phyloP scores from a whole-genome alignment of 2,113 vertebrate species.

The Oriolus oriolus region DNA sequence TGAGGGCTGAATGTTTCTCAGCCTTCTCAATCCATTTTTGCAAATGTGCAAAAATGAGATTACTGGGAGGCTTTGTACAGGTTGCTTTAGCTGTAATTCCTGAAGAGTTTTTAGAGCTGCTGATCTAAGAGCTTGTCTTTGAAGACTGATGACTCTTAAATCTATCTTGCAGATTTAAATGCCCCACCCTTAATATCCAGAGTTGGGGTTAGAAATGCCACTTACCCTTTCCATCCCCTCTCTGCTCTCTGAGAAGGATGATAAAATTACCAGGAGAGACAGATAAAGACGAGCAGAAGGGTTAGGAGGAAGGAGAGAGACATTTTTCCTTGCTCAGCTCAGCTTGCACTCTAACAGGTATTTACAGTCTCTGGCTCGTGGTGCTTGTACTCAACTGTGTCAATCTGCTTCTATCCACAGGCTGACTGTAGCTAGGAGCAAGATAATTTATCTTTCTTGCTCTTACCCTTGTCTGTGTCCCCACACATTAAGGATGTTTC shows the following conservation, averaged over 20 bases:
- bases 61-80: slow-evolving; percentile 24
- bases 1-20: not conserved
- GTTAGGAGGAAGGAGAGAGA: not conserved
- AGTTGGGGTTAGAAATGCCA: not conserved
- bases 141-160: not conserved
- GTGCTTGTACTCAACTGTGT: slow-evolving; percentile 63
- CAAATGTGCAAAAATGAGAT: slow-evolving; percentile 52
- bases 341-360: slow-evolving; percentile 59
- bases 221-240: slow-evolving; percentile 9
- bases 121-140: not conserved
- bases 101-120: not conserved
- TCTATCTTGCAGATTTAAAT: slow-evolving; percentile 19
- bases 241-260: slow-evolving; percentile 4
- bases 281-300: slow-evolving; percentile 35
- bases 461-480: slow-evolving; percentile 66
- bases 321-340: slow-evolving; percentile 45
- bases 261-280: slow-evolving; percentile 35
- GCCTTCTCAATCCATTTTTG: not conserved
- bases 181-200: not conserved
- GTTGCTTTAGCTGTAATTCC: slow-evolving; percentile 22
- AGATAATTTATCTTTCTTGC: slow-evolving; percentile 69
- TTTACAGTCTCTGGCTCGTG: slow-evolving; percentile 56
- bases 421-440: slow-evolving; percentile 63
- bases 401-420: slow-evolving; percentile 69
- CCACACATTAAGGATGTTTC: slow-evolving; percentile 67